phyloP scores from a whole-genome alignment of 2,888 invertebrate species.

The Platypus cylindrus region DNA sequence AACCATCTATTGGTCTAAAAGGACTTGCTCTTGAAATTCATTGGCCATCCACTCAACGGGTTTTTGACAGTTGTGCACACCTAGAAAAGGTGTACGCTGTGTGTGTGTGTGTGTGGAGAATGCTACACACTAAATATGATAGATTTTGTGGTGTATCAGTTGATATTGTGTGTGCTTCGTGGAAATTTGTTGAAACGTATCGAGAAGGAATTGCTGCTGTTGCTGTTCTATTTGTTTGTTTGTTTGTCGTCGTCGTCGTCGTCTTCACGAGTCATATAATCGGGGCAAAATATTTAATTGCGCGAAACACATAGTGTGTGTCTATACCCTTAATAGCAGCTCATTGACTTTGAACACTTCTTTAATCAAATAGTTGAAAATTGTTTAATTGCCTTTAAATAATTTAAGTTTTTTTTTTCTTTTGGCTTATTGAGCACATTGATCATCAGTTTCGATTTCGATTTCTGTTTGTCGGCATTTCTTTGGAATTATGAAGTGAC shows the following conservation, averaged over 20 bases:
- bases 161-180: too few relatives aligned
- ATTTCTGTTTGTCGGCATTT: slow-evolving; percentile 4
- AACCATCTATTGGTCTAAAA: slow-evolving; percentile 18
- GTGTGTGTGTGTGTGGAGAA: too few relatives aligned
- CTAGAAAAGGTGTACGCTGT: slow-evolving; percentile 30
- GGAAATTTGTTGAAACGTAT: too few relatives aligned
- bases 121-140: slow-evolving; percentile 15
- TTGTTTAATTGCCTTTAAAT: slow-evolving; percentile 28
- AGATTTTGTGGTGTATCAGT: slow-evolving; percentile 14
- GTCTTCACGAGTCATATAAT: too few relatives aligned
- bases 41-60: slow-evolving; percentile 18
- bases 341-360: slow-evolving; percentile 25
- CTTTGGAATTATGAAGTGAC: slow-evolving; percentile 8
- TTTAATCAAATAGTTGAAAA: slow-evolving; percentile 26
- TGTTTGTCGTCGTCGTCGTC: too few relatives aligned
- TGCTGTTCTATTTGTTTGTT: too few relatives aligned
- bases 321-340: slow-evolving; percentile 9
- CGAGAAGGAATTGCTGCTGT: too few relatives aligned
- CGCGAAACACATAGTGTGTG: too few relatives aligned
- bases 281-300: too few relatives aligned
- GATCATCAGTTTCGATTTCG: slow-evolving; percentile 8
- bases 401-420: slow-evolving; percentile 19
- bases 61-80: slow-evolving; percentile 31
- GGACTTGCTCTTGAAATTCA: slow-evolving; percentile 6
- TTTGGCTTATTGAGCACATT: slow-evolving; percentile 5